phyloP scores from a whole-genome alignment of 2,888 invertebrate species.

The Scaptomyza parva region DNA sequence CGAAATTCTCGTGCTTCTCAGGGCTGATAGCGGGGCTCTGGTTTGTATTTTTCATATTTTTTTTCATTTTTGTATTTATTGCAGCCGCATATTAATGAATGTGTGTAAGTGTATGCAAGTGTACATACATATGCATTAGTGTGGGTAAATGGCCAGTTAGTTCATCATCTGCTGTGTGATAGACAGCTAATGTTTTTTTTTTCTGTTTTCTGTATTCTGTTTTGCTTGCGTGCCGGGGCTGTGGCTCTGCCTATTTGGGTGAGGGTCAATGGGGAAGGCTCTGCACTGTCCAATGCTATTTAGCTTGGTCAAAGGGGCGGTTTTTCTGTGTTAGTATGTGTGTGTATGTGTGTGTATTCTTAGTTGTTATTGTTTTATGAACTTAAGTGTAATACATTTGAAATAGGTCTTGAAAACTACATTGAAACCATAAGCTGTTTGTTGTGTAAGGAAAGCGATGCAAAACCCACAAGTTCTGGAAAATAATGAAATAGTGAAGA shows the following conservation, averaged over 20 bases:
- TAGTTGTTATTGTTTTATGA: constrained; percentile 6
- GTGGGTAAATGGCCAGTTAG: constrained; percentile 46
- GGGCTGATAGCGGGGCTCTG: constrained; percentile 46
- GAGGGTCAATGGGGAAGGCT: constrained; percentile 74
- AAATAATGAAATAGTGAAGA: no score
- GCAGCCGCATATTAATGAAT: constrained; percentile 45
- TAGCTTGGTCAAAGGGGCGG: constrained; percentile 47
- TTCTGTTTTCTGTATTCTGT: no score
- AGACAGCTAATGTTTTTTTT: constrained; percentile 37
- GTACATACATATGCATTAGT: constrained; percentile 30
- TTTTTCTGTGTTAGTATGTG: no score
- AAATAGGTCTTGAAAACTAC: background rate
- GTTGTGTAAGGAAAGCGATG: background rate
- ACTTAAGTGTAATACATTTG: constrained; percentile 6
- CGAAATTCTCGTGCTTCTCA: constrained; percentile 75
- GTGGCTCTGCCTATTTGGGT: constrained; percentile 63
- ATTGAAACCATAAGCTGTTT: no score
- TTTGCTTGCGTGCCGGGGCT: constrained; percentile 72
- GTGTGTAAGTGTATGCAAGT: constrained; percentile 10
- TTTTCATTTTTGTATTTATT: constrained; percentile 18
- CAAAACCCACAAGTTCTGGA: no score
- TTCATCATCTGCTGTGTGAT: constrained; percentile 28
- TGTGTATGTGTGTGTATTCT: background rate
- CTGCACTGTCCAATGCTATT: constrained; percentile 18
- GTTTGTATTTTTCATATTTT: background rate